Evolutionary conservation across 2,888 invertebrate species (phyloP).

Genomic region (Tenthredo scrophulariae): DNA sequence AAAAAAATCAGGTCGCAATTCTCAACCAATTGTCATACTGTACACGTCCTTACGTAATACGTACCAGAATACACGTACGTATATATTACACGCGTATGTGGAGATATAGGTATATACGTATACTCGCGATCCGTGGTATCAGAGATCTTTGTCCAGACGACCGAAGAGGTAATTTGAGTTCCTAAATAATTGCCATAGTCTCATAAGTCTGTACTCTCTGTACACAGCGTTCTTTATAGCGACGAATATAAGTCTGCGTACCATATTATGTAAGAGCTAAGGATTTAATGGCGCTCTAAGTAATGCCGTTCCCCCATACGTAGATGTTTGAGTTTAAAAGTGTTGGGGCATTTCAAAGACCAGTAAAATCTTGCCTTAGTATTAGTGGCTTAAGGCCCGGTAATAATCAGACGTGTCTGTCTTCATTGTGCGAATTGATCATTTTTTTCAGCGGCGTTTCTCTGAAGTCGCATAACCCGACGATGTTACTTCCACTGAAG

Average conservation of each 20-base stretch:
- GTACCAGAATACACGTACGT: neutral
- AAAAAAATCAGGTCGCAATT: conserved; percentile 42
- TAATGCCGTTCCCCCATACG: neutral
- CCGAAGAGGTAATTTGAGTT: conserved; percentile 48
- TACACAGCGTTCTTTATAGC: neutral
- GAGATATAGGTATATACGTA: neutral
- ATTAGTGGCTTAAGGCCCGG: neutral
- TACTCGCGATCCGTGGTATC: neutral
- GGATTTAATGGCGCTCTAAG: neutral
- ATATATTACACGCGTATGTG: neutral
- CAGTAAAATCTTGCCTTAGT: neutral
- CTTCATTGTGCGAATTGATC: conserved; percentile 34
- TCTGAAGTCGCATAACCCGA: neutral
- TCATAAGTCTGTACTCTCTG: neutral
- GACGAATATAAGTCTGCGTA: neutral
- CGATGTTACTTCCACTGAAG: neutral
- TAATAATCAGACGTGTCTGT: conserved; percentile 14
- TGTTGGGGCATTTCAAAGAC: neutral
- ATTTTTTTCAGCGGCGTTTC: conserved; percentile 20
- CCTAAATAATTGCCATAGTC: conserved; percentile 44
- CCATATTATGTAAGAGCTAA: neutral
- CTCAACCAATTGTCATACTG: conserved; percentile 17
- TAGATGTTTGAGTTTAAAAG: neutral
- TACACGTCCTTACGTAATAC: conserved; percentile 19
- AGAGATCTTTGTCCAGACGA: conserved; percentile 40